Evolutionary conservation across 2,113 vertebrate species (phyloP), one percentile per base, ranked within the genome.

Genomic region (Vimba vimba): DNA sequence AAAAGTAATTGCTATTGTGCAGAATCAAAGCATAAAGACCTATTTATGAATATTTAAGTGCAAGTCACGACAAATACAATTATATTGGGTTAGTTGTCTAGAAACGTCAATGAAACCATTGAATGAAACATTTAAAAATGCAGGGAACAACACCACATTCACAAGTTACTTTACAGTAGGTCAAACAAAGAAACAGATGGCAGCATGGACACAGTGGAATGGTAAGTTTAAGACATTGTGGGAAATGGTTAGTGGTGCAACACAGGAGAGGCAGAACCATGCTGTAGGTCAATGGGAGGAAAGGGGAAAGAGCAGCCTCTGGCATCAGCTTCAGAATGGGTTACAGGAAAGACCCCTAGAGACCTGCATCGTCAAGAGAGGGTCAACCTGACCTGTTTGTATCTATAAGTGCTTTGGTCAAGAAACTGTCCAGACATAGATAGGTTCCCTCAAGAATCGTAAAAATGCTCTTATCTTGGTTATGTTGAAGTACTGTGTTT

Each of bases 311-410:
- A 95, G 94, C 97, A 98, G 96, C 97, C 96, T 97, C 98, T 94
- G 97, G 98, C 97, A 98, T 96, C 98, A 99, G 98, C 98, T 97
- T 99, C 97, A 99, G 97, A 96, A 93, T 93, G 93, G 93, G 95
- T 97, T 96, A 96, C 96, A 95, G 91, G 91, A 92, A 94, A 86
- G 94, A 94, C 83, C 79, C 80, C 90, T 86, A 92, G 39, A 85
- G 79, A 90, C n/a, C 84, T 64, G 85, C 87, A 52, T 33, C 68
- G 11, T 77, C 86, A 82, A 47, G 82, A 45, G 82, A 78, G 43
- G 25, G 59, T 13, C 76, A 69, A 86, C 69, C 47, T 33, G 43
- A 84, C 33, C 62, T 59, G 71, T 83, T 78, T 1, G 23, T 17
- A 83, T 45, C 55, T 64, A 50, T 52, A 52, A 76, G n/a, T 59